Evolutionary conservation across 2,888 invertebrate genomes (phyloP).

Genomic region (Ditylenchus weischeri): DNA sequence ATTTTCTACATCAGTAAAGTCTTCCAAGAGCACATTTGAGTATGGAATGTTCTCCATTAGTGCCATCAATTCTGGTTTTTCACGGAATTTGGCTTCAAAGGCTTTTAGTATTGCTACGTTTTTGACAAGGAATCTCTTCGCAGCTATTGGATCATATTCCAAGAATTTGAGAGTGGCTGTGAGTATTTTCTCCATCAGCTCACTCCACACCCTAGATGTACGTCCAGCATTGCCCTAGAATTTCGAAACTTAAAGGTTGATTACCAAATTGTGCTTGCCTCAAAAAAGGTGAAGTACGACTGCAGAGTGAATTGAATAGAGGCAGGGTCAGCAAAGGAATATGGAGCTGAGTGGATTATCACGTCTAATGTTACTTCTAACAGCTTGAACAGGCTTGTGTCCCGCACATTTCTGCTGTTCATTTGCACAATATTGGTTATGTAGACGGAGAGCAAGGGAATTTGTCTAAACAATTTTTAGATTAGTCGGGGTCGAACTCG

Average conservation of each 20-base stretch:
- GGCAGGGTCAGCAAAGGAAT: background rate
- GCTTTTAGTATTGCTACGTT: background rate
- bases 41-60: background rate
- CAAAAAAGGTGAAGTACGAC: background rate
- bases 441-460: constrained; percentile 1
- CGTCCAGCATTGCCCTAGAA: background rate
- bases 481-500: too few relatives aligned
- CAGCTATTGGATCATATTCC: background rate
- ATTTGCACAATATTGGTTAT: constrained; percentile 3
- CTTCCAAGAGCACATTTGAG: background rate
- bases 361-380: background rate
- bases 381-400: background rate
- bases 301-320: constrained; percentile 5
- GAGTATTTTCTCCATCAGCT: constrained; percentile 1
- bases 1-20: too few relatives aligned
- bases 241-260: background rate
- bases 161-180: background rate
- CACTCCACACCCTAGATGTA: background rate
- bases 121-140: background rate
- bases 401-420: background rate
- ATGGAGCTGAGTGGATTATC: background rate
- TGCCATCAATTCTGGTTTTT: background rate
- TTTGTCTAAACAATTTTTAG: background rate
- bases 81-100: background rate
- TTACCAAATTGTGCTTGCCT: background rate